phyloP scores from a whole-genome alignment of 2,113 vertebrate species.

The Osmerus mordax region DNA sequence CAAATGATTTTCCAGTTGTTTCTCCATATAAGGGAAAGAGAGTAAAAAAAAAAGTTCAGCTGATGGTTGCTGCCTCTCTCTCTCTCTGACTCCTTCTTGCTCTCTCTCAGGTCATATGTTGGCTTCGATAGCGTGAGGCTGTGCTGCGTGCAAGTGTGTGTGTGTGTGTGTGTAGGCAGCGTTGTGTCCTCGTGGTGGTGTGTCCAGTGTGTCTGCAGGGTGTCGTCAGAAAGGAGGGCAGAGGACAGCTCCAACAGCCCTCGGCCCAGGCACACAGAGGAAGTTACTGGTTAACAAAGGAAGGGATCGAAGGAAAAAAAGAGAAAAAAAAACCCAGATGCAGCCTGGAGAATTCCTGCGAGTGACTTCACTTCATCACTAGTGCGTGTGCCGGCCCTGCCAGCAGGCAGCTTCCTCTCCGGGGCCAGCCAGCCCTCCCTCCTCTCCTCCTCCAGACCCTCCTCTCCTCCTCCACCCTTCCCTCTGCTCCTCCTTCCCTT shows the following conservation, averaged over 20 bases:
- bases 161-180: conserved; percentile 38
- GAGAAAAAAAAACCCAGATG: conserved; percentile 35
- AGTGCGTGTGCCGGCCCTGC: conserved; percentile 53
- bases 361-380: conserved; percentile 65
- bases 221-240: conserved; percentile 45
- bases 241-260: conserved; percentile 52
- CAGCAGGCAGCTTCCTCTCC: conserved; percentile 43
- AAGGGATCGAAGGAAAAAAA: conserved; percentile 2
- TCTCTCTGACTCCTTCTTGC: conserved; percentile 20
- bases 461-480: conserved; percentile 18
- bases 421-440: conserved; percentile 25
- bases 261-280: conserved; percentile 56
- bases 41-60: conserved; percentile 59
- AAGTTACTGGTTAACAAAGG: conserved; percentile 69
- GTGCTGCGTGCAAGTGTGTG: conserved; percentile 39
- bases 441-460: conserved; percentile 11
- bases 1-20: conserved; percentile 72
- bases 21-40: conserved; percentile 71
- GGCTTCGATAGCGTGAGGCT: conserved; percentile 47
- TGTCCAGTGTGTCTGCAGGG: conserved; percentile 41
- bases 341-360: conserved; percentile 63
- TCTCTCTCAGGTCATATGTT: conserved; percentile 29
- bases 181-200: conserved; percentile 35
- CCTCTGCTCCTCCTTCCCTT: conserved; percentile 21
- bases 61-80: conserved; percentile 61